These are phyloP conservation scores for Melanostoma scalare DNA, from an alignment of 2,888 invertebrate species.

Conservation along the genomic window DNA sequence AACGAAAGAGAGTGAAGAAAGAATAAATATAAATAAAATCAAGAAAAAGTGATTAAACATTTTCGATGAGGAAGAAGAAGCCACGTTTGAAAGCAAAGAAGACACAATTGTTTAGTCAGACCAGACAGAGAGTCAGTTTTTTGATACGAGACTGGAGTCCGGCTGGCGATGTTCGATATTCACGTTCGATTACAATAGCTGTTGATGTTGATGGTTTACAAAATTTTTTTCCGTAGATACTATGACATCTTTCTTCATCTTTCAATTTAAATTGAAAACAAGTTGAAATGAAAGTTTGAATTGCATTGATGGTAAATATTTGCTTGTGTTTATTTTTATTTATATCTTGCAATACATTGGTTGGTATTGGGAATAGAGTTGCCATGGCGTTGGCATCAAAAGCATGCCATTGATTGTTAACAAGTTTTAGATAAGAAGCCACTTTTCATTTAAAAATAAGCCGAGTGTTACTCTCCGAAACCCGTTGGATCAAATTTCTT, in stretches of 20 bases:
- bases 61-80: slow-evolving; percentile 27
- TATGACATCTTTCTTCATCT: slow-evolving; percentile 28
- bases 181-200: slow-evolving; percentile 33
- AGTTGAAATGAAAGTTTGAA: slow-evolving; percentile 23
- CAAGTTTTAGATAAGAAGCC: no score
- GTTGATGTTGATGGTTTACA: slow-evolving; percentile 29
- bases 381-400: background rate
- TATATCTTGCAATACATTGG: background rate
- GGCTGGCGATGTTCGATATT: slow-evolving; percentile 4
- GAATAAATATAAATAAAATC: slow-evolving; percentile 24
- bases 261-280: slow-evolving; percentile 13
- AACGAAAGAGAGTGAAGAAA: slow-evolving; percentile 18
- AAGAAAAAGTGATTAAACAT: slow-evolving; percentile 9
- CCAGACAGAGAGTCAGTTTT: background rate
- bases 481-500: no score
- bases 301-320: background rate
- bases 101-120: background rate
- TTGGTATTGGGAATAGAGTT: background rate
- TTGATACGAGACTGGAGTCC: background rate
- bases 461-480: no score
- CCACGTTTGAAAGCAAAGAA: slow-evolving; percentile 17
- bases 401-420: no score
- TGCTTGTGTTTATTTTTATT: background rate
- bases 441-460: no score
- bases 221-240: slow-evolving; percentile 23